Evolutionary conservation across 2,113 vertebrate genomes (phyloP).

Genomic region (Caranx ignobilis): DNA sequence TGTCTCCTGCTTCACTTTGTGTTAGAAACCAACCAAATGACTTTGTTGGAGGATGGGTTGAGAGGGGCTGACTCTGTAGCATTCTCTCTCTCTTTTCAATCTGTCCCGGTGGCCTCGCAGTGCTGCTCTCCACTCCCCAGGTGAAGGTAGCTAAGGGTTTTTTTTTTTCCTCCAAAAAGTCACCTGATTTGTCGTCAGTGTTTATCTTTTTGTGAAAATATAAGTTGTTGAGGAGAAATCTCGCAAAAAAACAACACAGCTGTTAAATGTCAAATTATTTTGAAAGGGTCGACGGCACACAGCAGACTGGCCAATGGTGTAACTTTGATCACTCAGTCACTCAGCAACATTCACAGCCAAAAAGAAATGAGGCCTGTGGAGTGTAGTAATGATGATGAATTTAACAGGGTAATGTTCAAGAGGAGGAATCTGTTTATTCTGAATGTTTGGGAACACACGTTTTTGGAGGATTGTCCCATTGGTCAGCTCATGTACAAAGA

Average conservation of each 20-base stretch:
- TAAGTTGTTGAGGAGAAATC: no score
- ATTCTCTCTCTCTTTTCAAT: background rate
- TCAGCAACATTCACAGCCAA: background rate
- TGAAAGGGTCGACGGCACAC: no score
- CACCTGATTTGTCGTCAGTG: no score
- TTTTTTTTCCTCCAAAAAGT: no score
- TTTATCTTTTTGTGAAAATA: no score
- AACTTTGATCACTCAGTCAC: no score
- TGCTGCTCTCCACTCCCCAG: background rate
- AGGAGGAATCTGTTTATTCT: background rate
- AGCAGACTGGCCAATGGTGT: no score
- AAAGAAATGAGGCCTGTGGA: background rate
- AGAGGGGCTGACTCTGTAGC: background rate
- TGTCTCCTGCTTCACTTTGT: background rate
- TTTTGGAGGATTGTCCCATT: constrained; percentile 15
- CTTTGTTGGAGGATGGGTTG: background rate
- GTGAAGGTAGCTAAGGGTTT: no score
- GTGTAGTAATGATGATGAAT: background rate
- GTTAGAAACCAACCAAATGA: constrained; percentile 6
- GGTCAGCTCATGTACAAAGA: background rate
- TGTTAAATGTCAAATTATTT: no score
- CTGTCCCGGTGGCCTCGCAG: background rate
- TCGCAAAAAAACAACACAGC: no score
- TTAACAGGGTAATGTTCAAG: background rate
- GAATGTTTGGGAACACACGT: background rate